Conservation (phyloP, 2,888 invertebrate genomes). For the Spodoptera picta region DNA sequence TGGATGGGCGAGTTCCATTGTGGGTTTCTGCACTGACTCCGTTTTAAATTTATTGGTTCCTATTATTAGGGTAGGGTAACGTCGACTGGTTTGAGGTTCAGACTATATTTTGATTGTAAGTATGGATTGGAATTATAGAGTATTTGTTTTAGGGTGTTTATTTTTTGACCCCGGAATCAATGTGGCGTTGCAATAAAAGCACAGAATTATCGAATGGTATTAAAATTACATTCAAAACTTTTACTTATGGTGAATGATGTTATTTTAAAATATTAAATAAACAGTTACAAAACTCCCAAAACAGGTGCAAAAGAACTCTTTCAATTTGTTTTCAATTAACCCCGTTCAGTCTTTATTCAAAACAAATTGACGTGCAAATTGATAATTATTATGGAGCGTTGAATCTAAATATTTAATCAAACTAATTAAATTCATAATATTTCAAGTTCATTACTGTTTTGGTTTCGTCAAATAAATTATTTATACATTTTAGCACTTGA, state of each 20-base stretch:
- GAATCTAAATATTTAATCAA: conserved; percentile 42
- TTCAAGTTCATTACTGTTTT: conserved; percentile 48
- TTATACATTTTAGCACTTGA: conserved; percentile 34
- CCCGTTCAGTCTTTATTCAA: conserved; percentile 27
- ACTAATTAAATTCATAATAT: conserved; percentile 41
- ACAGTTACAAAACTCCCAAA: too few species aligned
- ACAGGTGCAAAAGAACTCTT: conserved; percentile 8
- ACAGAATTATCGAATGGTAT: too few species aligned
- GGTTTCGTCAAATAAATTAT: conserved; percentile 28
- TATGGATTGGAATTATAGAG: too few species aligned
- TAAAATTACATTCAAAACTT: too few species aligned
- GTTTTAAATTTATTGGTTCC: conserved; percentile 29
- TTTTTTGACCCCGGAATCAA: too few species aligned
- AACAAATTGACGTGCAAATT: conserved; percentile 45
- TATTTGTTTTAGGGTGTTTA: too few species aligned
- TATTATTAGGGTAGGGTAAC: conserved; percentile 1
- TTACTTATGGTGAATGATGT: too few species aligned
- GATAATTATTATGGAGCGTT: conserved; percentile 41
- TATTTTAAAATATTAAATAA: too few species aligned
- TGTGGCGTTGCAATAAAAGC: too few species aligned
- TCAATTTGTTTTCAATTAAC: conserved; percentile 12
- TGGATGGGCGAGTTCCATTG: conserved; percentile 49
- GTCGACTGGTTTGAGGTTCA: not conserved
- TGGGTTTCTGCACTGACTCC: conserved; percentile 47
- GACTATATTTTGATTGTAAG: not conserved